Base-by-base conservation (phyloP, 1,140 invertebrate species). In the Sesamia nonagrioides region DNA sequence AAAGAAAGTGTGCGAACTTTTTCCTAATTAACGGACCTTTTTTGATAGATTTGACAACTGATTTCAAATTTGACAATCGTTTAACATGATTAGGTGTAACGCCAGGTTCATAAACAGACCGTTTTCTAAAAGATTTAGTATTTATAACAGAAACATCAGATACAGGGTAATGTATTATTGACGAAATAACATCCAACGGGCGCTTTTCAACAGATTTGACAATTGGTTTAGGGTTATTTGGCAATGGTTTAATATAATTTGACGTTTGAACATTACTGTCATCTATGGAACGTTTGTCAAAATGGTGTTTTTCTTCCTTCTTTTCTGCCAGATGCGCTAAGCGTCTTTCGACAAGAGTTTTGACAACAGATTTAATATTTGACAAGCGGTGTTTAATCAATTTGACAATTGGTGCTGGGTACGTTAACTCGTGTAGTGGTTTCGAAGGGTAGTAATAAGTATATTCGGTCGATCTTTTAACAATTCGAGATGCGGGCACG, bases 61-160 rank as follows among this genome's bases (percentile, higher is more conserved):
- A 33, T 74, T 74, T 74, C 9, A 11, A 45, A 33, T 45, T 45
- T 15, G 37, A 33, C 15, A 35, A 27, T 71, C 45, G 13, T 13
- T 61, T 61, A 3, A 74, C 40, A 45, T 45, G 56, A 48, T 74
- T 60, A 2, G 33, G n/a, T 4, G 54, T 45, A 15, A 27, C 13
- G 15, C 27, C 54, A 17, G 3, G n/a, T 7, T 75, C 37, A 6
- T 61, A 40, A 18, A 75, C 52, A 1, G 73, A 75, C 0, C 73
- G 73, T 63, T 75, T 75, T 37, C 63, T 75, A 11, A 75, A 75
- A 33, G 73, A 75, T 37, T 75, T 75, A 7, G 73, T 75, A 17
- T 75, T 75, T 35, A 63, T 35, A 7, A 75, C 58, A 6, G 73
- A 75, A 1, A 50, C 73, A 42, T 75, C 73, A 13, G 58, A 75